phyloP scores from a whole-genome alignment of 1,140 invertebrate genomes.

The Pomacea maculata region DNA sequence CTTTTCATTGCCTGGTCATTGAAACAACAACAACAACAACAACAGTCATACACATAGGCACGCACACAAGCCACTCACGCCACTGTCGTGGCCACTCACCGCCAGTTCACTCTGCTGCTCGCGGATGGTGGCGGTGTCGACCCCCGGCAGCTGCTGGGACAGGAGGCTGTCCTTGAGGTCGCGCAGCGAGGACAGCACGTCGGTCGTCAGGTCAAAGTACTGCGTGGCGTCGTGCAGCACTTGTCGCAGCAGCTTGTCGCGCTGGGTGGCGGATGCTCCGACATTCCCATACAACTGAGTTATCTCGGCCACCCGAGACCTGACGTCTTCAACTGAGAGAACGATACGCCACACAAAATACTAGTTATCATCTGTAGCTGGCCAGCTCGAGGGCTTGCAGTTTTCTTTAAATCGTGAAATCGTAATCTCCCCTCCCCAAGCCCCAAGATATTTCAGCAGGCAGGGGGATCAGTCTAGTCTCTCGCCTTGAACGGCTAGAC shows the following conservation, averaged over 20 bases:
- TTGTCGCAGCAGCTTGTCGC: slow-evolving; percentile 84
- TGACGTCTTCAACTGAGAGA: slow-evolving; percentile 76
- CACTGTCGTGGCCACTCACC: slow-evolving; percentile 38
- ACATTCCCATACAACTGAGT: slow-evolving; percentile 93
- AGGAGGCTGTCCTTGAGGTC: slow-evolving; percentile 90
- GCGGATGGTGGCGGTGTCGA: slow-evolving; percentile 77
- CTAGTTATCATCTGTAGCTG: no score
- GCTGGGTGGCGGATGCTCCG: slow-evolving; percentile 82
- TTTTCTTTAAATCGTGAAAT: no score
- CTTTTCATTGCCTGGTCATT: neutral
- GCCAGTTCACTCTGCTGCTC: slow-evolving; percentile 92
- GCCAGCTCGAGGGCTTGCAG: no score
- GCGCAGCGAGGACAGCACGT: slow-evolving; percentile 87
- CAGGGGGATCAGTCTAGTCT: no score
- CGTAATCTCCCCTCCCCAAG: no score
- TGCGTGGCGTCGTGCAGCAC: slow-evolving; percentile 86
- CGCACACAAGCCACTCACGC: neutral
- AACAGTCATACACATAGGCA: no score
- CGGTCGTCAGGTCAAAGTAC: slow-evolving; percentile 93
- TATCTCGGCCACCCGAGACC: slow-evolving; percentile 89
- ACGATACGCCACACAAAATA: neutral
- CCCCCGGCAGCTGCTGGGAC: slow-evolving; percentile 91
- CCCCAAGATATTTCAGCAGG: no score
- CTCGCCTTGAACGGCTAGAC: no score
- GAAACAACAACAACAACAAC: no score